Conservation (phyloP, 2,888 invertebrate genomes). For the Lithosia quadra region DNA sequence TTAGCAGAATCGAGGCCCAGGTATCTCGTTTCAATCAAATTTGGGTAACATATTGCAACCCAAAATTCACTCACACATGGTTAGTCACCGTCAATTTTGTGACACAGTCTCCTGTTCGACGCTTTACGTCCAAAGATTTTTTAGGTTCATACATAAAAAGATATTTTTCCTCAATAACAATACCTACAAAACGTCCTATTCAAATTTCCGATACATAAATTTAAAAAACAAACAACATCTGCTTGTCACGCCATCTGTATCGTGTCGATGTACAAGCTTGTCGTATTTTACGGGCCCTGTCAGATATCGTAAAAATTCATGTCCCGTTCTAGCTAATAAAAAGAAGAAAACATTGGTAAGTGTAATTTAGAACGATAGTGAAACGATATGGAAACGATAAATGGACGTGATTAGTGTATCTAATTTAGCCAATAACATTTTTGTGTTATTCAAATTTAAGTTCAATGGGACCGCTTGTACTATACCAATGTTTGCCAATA, state of each 20-base stretch:
- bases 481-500: too few relatives aligned
- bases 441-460: too few relatives aligned
- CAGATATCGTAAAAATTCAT: conserved; percentile 54
- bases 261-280: conserved; percentile 37
- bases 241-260: conserved; percentile 35
- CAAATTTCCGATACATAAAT: conserved; percentile 24
- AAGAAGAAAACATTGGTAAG: conserved; percentile 24
- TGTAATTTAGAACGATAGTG: conserved; percentile 15
- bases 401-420: background rate
- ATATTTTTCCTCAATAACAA: conserved; percentile 7
- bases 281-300: conserved; percentile 45
- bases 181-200: conserved; percentile 14
- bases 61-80: too few relatives aligned
- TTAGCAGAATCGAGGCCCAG: too few relatives aligned
- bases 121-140: too few relatives aligned
- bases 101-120: too few relatives aligned
- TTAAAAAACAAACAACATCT: conserved; percentile 28
- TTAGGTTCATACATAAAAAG: too few relatives aligned
- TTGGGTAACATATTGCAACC: too few relatives aligned
- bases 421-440: too few relatives aligned
- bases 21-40: too few relatives aligned
- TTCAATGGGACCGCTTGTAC: too few relatives aligned
- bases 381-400: conserved; percentile 23
- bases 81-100: too few relatives aligned
- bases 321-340: conserved; percentile 35